Evolutionary conservation across 2,797 vertebrate species (phyloP).

Genomic region (Cichlasoma orientale): DNA sequence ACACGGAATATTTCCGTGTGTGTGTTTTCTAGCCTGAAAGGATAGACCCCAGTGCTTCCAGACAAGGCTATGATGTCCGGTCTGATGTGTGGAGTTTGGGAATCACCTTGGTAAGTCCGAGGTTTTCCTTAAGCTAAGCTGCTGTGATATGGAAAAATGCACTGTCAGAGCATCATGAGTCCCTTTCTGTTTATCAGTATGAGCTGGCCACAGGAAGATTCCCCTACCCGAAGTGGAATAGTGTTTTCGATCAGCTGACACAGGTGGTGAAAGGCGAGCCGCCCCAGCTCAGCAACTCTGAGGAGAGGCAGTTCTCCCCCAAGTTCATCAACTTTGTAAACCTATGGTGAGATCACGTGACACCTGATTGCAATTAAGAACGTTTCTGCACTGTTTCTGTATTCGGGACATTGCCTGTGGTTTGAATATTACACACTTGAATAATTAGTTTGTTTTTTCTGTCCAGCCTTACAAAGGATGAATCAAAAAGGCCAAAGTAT

Average conservation of each 20-base stretch:
- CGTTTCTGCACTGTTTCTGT: not conserved
- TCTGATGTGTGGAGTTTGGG: constrained; percentile 99
- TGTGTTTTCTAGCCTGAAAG: constrained; percentile 87
- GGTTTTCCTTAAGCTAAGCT: too few species aligned
- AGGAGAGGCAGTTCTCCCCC: constrained; percentile 95
- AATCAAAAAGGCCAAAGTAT: constrained; percentile 99
- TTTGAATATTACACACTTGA: too few species aligned
- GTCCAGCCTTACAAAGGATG: constrained; percentile 97
- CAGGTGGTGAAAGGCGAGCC: constrained; percentile 98
- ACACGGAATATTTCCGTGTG: constrained; percentile 28
- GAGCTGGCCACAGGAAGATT: constrained; percentile 95
- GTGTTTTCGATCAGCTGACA: constrained; percentile 97
- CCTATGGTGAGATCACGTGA: constrained; percentile 85
- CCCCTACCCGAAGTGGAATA: constrained; percentile 99
- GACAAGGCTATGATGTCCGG: constrained; percentile 97
- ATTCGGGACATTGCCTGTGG: not conserved
- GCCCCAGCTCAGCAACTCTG: constrained; percentile 95
- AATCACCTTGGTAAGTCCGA: constrained; percentile 88
- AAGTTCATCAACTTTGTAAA: constrained; percentile 99
- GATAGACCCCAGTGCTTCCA: constrained; percentile 97
- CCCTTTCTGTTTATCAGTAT: constrained; percentile 79
- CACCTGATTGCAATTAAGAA: not conserved
- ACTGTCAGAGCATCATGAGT: not conserved
- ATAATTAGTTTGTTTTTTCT: not conserved
- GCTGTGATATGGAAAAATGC: not conserved